Conservation (phyloP, 1,140 invertebrate species). For the Drosophila kanapiae region DNA sequence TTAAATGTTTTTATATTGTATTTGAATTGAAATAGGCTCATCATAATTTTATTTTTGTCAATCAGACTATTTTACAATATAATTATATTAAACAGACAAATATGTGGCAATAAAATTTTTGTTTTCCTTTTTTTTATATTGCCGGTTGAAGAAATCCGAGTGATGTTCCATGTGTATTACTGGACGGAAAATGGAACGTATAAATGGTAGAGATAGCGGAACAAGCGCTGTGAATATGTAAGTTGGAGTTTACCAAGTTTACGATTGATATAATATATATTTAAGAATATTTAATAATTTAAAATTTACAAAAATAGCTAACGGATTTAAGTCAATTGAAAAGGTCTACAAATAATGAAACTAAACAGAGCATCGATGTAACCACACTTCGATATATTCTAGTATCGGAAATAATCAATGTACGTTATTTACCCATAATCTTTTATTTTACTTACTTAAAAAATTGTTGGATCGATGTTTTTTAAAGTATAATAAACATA, state of each 20-base stretch:
- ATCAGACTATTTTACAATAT: constrained; percentile 10
- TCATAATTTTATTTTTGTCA: constrained; percentile 6
- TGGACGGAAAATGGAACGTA: constrained; percentile 8
- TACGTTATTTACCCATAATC: no score
- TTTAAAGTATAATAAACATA: no score
- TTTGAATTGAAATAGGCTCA: constrained; percentile 12
- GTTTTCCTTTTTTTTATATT: background rate
- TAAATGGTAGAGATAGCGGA: background rate
- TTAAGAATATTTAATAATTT: no score
- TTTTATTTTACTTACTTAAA: no score
- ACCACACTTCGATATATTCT: background rate
- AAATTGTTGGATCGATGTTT: no score
- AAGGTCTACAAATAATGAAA: background rate
- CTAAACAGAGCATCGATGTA: background rate
- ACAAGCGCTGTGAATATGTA: constrained; percentile 1
- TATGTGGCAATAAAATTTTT: background rate
- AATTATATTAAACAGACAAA: background rate
- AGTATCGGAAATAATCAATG: no score
- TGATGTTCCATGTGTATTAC: constrained; percentile 1
- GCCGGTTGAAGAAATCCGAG: background rate
- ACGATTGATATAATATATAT: no score
- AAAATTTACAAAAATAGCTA: background rate
- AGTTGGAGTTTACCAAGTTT: background rate
- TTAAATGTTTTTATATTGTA: constrained; percentile 1
- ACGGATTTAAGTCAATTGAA: background rate